Evolutionary conservation across 2,797 vertebrate species (phyloP).

Genomic region (Acanthurus leucopareius): DNA sequence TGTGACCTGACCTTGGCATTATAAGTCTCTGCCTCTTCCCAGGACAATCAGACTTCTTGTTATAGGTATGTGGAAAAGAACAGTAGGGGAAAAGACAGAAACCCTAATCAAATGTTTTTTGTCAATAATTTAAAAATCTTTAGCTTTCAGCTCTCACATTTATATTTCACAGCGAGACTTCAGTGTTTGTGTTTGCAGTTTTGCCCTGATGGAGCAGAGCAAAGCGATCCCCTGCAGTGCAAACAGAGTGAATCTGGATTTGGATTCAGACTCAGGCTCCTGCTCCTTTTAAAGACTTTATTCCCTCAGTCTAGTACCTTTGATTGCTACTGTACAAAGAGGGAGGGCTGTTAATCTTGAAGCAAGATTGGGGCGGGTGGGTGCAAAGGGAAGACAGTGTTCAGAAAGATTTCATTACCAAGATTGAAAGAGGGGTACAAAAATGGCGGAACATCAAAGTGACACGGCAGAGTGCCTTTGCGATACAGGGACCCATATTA

Average conservation of each 20-base stretch:
- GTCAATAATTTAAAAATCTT: conserved; percentile 32
- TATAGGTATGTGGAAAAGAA: conserved; percentile 2
- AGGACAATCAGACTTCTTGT: background rate
- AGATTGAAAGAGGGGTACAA: conserved; percentile 32
- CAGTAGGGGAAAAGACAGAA: background rate
- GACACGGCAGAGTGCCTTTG: conserved; percentile 44
- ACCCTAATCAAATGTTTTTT: conserved; percentile 11
- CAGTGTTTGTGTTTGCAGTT: conserved; percentile 41
- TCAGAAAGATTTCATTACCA: conserved; percentile 59
- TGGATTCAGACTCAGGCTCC: conserved; percentile 50
- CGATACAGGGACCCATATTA: conserved; percentile 48
- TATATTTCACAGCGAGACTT: conserved; percentile 1
- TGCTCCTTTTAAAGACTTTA: conserved; percentile 65
- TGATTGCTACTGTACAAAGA: conserved; percentile 69
- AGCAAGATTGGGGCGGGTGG: background rate
- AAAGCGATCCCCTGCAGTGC: conserved; percentile 63
- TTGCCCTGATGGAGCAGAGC: conserved; percentile 51
- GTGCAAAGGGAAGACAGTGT: conserved; percentile 22
- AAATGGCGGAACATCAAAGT: conserved; percentile 65
- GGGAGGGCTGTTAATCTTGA: conserved; percentile 56
- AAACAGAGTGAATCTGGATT: conserved; percentile 61
- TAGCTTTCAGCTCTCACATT: background rate
- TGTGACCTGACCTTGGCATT: conserved; percentile 42
- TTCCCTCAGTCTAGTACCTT: conserved; percentile 63
- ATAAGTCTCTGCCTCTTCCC: background rate